phyloP scores from a whole-genome alignment of 2,113 vertebrate genomes.

The Thryonomys swinderianus region DNA sequence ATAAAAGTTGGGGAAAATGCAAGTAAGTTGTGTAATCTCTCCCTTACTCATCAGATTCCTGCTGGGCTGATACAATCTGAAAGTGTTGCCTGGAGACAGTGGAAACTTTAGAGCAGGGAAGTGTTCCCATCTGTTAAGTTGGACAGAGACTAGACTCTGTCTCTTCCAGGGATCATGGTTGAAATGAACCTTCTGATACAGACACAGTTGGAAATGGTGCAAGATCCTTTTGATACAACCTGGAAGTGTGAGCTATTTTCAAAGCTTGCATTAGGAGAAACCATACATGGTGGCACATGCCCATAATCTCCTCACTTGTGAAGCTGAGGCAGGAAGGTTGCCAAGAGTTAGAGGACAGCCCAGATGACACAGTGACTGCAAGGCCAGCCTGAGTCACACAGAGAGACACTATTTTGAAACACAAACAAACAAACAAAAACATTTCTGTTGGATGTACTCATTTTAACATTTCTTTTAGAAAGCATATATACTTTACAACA shows the following conservation, averaged over 20 bases:
- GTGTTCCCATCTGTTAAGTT: background rate
- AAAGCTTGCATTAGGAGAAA: background rate
- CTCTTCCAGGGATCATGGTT: background rate
- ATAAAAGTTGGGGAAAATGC: background rate
- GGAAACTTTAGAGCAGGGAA: background rate
- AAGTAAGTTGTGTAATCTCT: background rate
- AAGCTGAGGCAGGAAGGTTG: too few species aligned
- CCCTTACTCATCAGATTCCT: background rate
- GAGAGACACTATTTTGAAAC: too few species aligned
- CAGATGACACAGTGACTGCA: too few species aligned
- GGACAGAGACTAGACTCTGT: background rate
- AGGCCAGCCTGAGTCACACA: too few species aligned
- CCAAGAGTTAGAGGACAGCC: too few species aligned
- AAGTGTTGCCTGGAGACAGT: background rate
- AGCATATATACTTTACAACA: background rate
- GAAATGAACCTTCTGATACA: background rate
- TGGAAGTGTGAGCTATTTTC: background rate
- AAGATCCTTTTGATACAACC: too few species aligned
- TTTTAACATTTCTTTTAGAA: conserved; percentile 1
- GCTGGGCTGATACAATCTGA: background rate
- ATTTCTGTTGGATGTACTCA: background rate
- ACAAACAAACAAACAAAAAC: too few species aligned
- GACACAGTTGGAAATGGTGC: background rate
- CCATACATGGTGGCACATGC: background rate
- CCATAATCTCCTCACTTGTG: background rate